A percentile compares a stretch with the other conserved stretches of the same genome.
phyloP scores from a whole-genome alignment of 2,797 vertebrate species.

The Notolabrus celidotus region DNA sequence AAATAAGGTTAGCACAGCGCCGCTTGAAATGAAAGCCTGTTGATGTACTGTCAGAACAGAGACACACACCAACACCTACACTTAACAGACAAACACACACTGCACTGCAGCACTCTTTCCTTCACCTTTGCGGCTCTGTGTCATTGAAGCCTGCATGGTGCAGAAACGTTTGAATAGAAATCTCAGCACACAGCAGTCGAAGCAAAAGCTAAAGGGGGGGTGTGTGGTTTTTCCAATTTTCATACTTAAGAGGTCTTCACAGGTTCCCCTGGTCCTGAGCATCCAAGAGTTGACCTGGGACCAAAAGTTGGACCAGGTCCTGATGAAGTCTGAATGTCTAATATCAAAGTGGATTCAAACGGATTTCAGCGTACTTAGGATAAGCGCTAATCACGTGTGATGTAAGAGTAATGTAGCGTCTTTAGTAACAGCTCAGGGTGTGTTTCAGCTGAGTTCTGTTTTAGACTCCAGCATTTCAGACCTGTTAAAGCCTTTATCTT shows the following conservation, averaged over 20 bases:
- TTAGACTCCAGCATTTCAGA: background rate
- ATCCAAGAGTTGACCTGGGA: background rate
- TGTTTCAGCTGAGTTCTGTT: background rate
- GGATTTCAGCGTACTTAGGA: background rate
- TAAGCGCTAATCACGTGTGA: background rate
- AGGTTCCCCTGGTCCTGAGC: background rate
- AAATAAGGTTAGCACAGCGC: slow-evolving; percentile 72
- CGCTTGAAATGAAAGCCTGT: slow-evolving; percentile 74
- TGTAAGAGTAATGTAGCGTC: background rate
- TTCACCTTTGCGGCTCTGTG: slow-evolving; percentile 41
- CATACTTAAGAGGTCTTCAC: slow-evolving; percentile 4
- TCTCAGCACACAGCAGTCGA: slow-evolving; percentile 10
- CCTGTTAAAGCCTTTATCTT: background rate
- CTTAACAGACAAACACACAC: slow-evolving; percentile 35
- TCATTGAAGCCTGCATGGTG: slow-evolving; percentile 15
- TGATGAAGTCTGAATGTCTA: background rate
- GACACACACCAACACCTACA: slow-evolving; percentile 34
- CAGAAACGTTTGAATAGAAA: slow-evolving; percentile 35
- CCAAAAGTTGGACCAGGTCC: background rate
- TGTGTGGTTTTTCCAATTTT: background rate
- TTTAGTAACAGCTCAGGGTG: background rate
- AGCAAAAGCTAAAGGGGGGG: background rate
- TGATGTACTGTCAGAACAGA: slow-evolving; percentile 50
- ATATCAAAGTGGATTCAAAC: background rate
- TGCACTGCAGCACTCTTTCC: slow-evolving; percentile 10